A percentile compares a stretch with the other conserved stretches of the same genome.
Conservation (phyloP, 2,797 vertebrate species). For the Fratercula arctica region DNA sequence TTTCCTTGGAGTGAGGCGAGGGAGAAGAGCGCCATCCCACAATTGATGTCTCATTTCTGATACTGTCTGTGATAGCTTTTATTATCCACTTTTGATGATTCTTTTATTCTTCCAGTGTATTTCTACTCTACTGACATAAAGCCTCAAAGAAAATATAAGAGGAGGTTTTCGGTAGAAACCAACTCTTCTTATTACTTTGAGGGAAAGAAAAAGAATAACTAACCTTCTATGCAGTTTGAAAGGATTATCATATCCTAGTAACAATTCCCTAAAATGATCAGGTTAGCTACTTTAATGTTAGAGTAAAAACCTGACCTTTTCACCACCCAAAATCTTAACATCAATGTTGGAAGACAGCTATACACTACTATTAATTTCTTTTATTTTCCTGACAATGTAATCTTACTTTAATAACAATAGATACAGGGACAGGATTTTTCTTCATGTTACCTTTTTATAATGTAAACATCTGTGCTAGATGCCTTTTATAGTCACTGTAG, state of each 20-base stretch:
- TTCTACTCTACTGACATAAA: slow-evolving; percentile 19
- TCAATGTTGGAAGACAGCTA: background rate
- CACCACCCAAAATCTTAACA: background rate
- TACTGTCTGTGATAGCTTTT: background rate
- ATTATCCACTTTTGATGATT: background rate
- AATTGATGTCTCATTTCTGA: background rate
- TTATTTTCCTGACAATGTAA: background rate
- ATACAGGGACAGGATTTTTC: background rate
- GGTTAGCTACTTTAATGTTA: background rate
- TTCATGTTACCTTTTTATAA: background rate
- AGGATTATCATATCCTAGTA: background rate
- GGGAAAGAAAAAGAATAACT: background rate
- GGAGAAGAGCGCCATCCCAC: background rate
- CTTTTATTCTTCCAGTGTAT: background rate
- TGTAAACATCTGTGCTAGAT: background rate
- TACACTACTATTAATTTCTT: background rate
- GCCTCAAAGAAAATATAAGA: slow-evolving; percentile 14
- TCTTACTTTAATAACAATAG: background rate
- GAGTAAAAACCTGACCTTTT: background rate
- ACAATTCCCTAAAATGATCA: background rate
- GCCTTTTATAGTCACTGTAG: background rate
- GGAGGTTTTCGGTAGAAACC: background rate
- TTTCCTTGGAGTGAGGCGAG: rapidly evolving
- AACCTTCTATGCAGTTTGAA: background rate
- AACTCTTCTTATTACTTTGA: background rate